These are phyloP conservation scores for Gobionotothen gibberifrons DNA, from an alignment of 2,797 vertebrate genomes.

Conservation along the genomic window DNA sequence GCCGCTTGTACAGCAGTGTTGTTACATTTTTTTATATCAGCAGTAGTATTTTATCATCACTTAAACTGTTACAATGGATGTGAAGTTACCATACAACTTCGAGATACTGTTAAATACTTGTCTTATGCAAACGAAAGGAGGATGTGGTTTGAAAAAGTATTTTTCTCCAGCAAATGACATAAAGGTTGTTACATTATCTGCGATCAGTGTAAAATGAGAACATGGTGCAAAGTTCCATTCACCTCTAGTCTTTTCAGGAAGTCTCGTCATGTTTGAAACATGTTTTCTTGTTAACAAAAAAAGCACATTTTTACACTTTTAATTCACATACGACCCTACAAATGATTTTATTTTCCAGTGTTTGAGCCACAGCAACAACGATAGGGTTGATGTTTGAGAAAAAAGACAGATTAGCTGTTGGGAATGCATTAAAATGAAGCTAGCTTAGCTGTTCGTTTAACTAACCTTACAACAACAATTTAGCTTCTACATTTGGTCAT, in stretches of 20 bases:
- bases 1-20: constrained; percentile 65
- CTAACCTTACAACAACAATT: background rate
- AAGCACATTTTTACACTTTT: constrained; percentile 47
- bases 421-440: background rate
- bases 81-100: constrained; percentile 46
- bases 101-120: constrained; percentile 57
- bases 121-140: constrained; percentile 71
- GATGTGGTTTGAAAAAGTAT: constrained; percentile 18
- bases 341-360: constrained; percentile 20
- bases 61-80: constrained; percentile 60
- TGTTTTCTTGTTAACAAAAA: constrained; percentile 24
- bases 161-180: constrained; percentile 19
- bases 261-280: background rate
- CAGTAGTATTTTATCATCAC: constrained; percentile 52
- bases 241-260: constrained; percentile 42
- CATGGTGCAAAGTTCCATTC: constrained; percentile 25
- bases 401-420: constrained; percentile 2
- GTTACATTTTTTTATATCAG: constrained; percentile 31
- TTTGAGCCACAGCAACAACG: constrained; percentile 17
- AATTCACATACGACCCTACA: constrained; percentile 17
- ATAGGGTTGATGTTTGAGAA: background rate
- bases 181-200: background rate
- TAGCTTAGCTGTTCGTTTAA: background rate
- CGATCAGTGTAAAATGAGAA: constrained; percentile 13
- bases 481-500: background rate